These are phyloP conservation scores for Ophioninae sp. DNA, from an alignment of 2,888 invertebrate genomes.

Conservation along the genomic window DNA sequence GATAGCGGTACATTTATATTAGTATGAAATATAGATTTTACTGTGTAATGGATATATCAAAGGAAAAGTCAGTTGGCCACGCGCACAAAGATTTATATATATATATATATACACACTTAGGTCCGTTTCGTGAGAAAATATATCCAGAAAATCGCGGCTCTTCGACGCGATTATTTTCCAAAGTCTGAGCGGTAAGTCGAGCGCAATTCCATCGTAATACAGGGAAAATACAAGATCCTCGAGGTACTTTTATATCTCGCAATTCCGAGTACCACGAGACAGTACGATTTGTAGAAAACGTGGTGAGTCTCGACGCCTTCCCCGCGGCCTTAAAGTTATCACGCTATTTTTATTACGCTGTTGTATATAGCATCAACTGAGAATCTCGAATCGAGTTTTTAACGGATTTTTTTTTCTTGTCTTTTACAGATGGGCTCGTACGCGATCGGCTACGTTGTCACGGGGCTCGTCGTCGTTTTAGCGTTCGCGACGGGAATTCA, in stretches of 20 bases:
- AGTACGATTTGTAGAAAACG: conserved; percentile 25
- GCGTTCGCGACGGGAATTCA: conserved; percentile 72
- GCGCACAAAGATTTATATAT: not conserved
- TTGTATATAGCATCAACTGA: conserved; percentile 59
- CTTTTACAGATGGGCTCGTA: conserved; percentile 78
- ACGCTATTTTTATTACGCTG: conserved; percentile 22
- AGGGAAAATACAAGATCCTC: not conserved
- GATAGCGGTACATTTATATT: conserved; percentile 22
- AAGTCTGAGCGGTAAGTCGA: conserved; percentile 3
- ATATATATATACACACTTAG: conserved; percentile 22
- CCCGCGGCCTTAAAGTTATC: conserved; percentile 5
- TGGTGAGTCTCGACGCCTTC: not conserved
- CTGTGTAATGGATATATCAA: conserved; percentile 2
- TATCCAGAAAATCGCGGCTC: conserved; percentile 1
- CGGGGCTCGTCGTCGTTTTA: conserved; percentile 71
- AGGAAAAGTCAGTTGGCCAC: not conserved
- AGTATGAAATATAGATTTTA: conserved; percentile 9
- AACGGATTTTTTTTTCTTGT: conserved; percentile 58
- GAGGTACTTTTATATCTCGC: conserved; percentile 36
- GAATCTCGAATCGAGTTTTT: conserved; percentile 26
- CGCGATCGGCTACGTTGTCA: conserved; percentile 69
- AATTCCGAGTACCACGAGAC: conserved; percentile 39
- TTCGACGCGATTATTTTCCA: conserved; percentile 36
- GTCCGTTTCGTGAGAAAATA: conserved; percentile 59
- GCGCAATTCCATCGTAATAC: conserved; percentile 9